These are phyloP conservation scores for Oscheius sp. DNA, from an alignment of 1,140 invertebrate species.

Conservation along the genomic window DNA sequence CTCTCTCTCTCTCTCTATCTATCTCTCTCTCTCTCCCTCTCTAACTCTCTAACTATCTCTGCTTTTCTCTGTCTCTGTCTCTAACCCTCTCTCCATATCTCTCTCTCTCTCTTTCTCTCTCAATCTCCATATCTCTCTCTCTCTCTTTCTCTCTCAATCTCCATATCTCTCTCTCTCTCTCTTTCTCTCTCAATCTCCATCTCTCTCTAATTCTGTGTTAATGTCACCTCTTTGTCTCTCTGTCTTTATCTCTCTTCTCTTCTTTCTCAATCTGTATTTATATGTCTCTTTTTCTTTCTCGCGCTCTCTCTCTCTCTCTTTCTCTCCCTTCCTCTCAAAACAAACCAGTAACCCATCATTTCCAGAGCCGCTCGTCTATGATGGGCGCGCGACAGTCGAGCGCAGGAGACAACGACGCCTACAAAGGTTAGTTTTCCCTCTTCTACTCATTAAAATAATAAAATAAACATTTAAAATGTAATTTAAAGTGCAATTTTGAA, in stretches of 20 bases:
- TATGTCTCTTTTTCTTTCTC: not conserved
- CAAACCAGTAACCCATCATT: not conserved
- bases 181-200: not conserved
- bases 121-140: not conserved
- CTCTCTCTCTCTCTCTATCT: too few species aligned
- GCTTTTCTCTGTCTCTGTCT: too few species aligned
- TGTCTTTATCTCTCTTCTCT: not conserved
- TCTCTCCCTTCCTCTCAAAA: not conserved
- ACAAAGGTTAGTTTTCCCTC: constrained; percentile 1
- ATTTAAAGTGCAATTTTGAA: too few species aligned
- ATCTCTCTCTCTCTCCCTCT: too few species aligned
- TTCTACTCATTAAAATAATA: too few species aligned
- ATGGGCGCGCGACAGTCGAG: constrained; percentile 11
- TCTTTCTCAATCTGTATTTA: not conserved
- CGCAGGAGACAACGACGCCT: constrained; percentile 8
- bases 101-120: too few species aligned
- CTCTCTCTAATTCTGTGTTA: not conserved
- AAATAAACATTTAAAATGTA: too few species aligned
- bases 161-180: not conserved
- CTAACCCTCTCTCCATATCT: too few species aligned
- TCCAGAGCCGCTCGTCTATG: constrained; percentile 8
- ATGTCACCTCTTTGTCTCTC: not conserved
- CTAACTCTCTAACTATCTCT: too few species aligned
- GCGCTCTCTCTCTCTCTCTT: not conserved
- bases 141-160: not conserved